A percentile compares a stretch with the other conserved stretches of the same genome.
phyloP scores from a whole-genome alignment of 2,113 vertebrate species.

The Pelvicachromis taeniatus region DNA sequence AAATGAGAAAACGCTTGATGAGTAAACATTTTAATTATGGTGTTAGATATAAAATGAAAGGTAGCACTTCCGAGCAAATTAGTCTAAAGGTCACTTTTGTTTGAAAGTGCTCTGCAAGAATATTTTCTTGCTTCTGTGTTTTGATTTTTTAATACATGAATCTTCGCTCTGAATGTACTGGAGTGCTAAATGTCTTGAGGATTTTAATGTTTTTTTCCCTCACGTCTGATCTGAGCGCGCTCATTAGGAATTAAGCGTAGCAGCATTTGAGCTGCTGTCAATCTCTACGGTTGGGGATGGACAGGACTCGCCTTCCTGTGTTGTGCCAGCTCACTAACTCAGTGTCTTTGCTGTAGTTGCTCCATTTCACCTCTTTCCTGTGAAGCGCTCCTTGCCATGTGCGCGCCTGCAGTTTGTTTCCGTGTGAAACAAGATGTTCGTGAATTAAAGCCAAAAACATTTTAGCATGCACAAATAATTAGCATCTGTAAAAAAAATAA shows the following conservation, averaged over 20 bases:
- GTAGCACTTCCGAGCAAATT: conserved; percentile 48
- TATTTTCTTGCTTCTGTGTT: background rate
- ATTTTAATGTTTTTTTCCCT: background rate
- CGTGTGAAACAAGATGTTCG: background rate
- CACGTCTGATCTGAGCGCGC: background rate
- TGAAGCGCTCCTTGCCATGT: fast-evolving
- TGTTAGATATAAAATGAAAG: conserved; percentile 58
- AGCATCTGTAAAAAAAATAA: background rate
- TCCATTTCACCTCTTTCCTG: background rate
- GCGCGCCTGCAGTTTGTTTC: background rate
- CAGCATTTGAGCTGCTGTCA: background rate
- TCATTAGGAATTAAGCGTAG: background rate
- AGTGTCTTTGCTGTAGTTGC: background rate
- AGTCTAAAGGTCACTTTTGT: conserved; percentile 59
- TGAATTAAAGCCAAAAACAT: background rate
- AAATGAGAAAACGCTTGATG: conserved; percentile 37
- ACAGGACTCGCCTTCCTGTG: background rate
- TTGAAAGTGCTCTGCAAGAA: conserved; percentile 26
- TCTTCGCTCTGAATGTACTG: background rate
- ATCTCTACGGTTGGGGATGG: background rate
- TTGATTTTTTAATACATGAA: background rate
- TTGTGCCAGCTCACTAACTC: background rate
- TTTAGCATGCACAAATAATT: background rate
- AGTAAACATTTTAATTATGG: conserved; percentile 64
- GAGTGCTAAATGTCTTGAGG: background rate